Conservation (phyloP, 2,888 invertebrate genomes). For the Rhorus exstirpatorius region DNA sequence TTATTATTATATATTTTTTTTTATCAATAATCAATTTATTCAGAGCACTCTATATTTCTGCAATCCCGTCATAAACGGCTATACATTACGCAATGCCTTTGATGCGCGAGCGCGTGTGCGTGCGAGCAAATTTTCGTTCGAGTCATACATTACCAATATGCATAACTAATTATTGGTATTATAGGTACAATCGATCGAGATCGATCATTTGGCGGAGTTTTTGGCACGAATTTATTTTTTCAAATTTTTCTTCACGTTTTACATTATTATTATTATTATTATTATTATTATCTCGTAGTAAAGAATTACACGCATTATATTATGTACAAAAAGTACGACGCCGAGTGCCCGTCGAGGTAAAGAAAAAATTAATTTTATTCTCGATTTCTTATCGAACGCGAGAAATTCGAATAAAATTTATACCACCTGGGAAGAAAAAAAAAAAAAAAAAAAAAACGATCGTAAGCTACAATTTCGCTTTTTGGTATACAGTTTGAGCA, state of each 20-base stretch:
- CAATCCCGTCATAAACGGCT: slow-evolving; percentile 69
- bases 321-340: slow-evolving; percentile 62
- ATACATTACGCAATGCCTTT: slow-evolving; percentile 61
- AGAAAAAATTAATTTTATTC: background rate
- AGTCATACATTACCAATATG: slow-evolving; percentile 24
- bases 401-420: slow-evolving; percentile 40
- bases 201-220: slow-evolving; percentile 70
- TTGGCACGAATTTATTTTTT: slow-evolving; percentile 64
- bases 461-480: background rate
- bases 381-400: slow-evolving; percentile 23
- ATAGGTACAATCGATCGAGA: slow-evolving; percentile 62
- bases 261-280: slow-evolving; percentile 23
- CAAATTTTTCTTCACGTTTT: slow-evolving; percentile 31
- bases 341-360: slow-evolving; percentile 21
- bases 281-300: slow-evolving; percentile 34
- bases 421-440: no score
- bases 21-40: slow-evolving; percentile 32
- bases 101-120: slow-evolving; percentile 43
- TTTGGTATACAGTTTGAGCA: slow-evolving; percentile 12
- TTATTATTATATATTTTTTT: slow-evolving; percentile 44
- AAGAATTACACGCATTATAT: slow-evolving; percentile 54
- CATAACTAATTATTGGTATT: slow-evolving; percentile 36
- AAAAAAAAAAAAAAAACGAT: no score
- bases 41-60: slow-evolving; percentile 60
- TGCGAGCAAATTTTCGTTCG: slow-evolving; percentile 39